Evolutionary conservation across 37 sponge, comb jelly and placozoan genomes (phyloP), one percentile per base, ranked within the genome.

Genomic region (Beroe forskalii): DNA sequence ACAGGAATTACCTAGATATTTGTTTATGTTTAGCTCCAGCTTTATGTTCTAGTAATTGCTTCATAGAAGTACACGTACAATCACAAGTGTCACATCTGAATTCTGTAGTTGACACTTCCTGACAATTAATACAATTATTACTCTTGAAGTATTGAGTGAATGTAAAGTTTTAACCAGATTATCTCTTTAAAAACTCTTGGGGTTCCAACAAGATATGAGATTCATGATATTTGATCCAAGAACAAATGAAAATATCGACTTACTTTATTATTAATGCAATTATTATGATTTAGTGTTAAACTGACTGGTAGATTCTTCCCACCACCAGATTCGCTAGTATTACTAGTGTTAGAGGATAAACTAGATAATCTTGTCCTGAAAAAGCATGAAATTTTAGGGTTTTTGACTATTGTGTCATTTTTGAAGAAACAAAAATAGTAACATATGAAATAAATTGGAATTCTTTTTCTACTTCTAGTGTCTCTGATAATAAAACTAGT

Each of bases 21-120:
- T 80, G 86, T 23, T 67, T 62, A 31, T 94, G 93, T 20, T 67
- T 39, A 23, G 43, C 38, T 0, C 94, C 92, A 4, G 62, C 89
- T 17, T 80, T 76, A 67, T 93, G 95, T 0, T 95, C 92, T 1
- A 93, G 93, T 32, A 93, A 69, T 43, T 94, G 96, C 60, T 91
- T 92, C 91, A 91, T 90, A 64, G 94, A 75, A 32, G 93, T 93
- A 38, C 94, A 96, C 0, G 25, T 41, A n/a, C 91, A 32, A 64
- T 90, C 80, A 76, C 94, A 94, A 22, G 89, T 61, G n/a, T 90
- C 62, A 89, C 95, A 95, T 17, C 64, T 36, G 37, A 33, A 44
- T 1, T n/a, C 62, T 41, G 40, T 55, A 8, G 64, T n/a, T 0
- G 33, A 17, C 55, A 48, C 55, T 48, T 48, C 55, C 55, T 48